These are phyloP conservation scores for Phania funesta DNA, from an alignment of 2,888 invertebrate genomes.

Conservation along the genomic window DNA sequence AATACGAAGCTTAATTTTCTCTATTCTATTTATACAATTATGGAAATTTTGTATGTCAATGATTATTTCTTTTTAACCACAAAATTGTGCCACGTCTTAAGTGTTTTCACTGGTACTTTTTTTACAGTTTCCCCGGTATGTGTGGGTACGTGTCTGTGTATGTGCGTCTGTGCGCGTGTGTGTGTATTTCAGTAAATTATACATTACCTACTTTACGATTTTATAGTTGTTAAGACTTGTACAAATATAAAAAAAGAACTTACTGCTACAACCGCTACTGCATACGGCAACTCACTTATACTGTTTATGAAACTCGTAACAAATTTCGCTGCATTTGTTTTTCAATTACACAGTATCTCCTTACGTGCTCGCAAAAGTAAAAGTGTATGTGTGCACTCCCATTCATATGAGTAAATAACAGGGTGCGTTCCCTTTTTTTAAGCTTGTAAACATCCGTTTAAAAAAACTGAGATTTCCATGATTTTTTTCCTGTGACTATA, in stretches of 20 bases:
- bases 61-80: slow-evolving; percentile 67
- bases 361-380: not conserved
- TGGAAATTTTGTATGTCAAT: slow-evolving; percentile 44
- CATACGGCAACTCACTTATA: not conserved
- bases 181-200: not conserved
- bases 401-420: not conserved
- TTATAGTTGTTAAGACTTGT: too few species aligned
- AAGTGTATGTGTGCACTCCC: not conserved
- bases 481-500: slow-evolving; percentile 37
- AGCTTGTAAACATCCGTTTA: slow-evolving; percentile 9
- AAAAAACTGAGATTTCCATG: slow-evolving; percentile 8
- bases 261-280: too few species aligned
- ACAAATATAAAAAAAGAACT: too few species aligned
- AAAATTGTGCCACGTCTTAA: slow-evolving; percentile 38
- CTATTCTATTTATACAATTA: slow-evolving; percentile 2
- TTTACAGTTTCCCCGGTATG: too few species aligned
- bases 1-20: slow-evolving; percentile 14
- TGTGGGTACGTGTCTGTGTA: too few species aligned
- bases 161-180: too few species aligned
- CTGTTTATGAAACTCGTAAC: slow-evolving; percentile 6
- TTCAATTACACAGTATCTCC: slow-evolving; percentile 30
- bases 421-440: slow-evolving; percentile 6
- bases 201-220: not conserved
- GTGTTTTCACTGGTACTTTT: not conserved
- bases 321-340: slow-evolving; percentile 22